Percentiles rank a stretch among this genome's conserved stretches.
These are phyloP conservation scores for Empis livida DNA, from an alignment of 2,888 invertebrate species.

Conservation along the genomic window DNA sequence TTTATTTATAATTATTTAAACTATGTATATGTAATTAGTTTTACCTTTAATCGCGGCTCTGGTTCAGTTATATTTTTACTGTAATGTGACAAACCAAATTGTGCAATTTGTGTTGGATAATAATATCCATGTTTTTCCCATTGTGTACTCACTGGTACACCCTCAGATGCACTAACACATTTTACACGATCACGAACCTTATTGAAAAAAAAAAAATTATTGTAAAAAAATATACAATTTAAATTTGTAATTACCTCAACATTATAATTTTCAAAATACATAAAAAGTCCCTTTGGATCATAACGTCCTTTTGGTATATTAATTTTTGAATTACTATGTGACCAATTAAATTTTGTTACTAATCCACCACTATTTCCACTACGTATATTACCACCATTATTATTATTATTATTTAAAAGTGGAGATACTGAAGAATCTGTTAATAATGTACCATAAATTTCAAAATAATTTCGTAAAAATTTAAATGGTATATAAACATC, in stretches of 20 bases:
- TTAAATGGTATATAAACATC: slow-evolving; percentile 88
- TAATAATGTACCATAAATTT: slow-evolving; percentile 79
- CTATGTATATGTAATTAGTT: too few species aligned
- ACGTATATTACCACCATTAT: slow-evolving; percentile 38
- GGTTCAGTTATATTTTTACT: slow-evolving; percentile 86
- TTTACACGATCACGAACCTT: slow-evolving; percentile 81
- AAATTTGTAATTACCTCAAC: slow-evolving; percentile 53
- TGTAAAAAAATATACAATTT: not conserved
- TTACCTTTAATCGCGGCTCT: slow-evolving; percentile 52
- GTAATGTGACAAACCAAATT: slow-evolving; percentile 94
- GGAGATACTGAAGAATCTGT: slow-evolving; percentile 24
- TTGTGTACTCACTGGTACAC: slow-evolving; percentile 91
- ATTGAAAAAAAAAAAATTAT: slow-evolving; percentile 1
- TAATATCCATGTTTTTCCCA: slow-evolving; percentile 94
- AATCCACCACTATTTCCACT: not conserved
- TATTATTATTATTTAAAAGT: slow-evolving; percentile 22
- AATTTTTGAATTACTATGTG: slow-evolving; percentile 85
- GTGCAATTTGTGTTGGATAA: slow-evolving; percentile 97
- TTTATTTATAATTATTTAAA: too few species aligned
- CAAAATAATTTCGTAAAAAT: slow-evolving; percentile 87
- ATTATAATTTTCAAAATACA: slow-evolving; percentile 96
- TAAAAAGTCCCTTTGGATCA: slow-evolving; percentile 80
- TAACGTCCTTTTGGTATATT: slow-evolving; percentile 82
- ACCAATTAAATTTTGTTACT: slow-evolving; percentile 82
- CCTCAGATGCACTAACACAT: slow-evolving; percentile 86